These are phyloP conservation scores for Gadus macrocephalus DNA, from an alignment of 2,113 vertebrate species.

Conservation along the genomic window DNA sequence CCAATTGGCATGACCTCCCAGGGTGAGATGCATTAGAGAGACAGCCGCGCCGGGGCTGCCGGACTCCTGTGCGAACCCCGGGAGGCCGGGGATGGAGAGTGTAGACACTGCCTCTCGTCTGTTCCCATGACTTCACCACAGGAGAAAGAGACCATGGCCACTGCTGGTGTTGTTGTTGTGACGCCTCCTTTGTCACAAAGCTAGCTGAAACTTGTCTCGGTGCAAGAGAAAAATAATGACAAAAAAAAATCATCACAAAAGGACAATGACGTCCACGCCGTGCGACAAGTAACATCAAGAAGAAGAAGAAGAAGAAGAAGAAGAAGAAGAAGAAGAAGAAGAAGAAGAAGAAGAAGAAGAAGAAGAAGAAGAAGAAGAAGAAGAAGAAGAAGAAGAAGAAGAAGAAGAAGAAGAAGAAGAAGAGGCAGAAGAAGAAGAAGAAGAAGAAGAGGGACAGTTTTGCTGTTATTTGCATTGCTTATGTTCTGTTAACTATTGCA, in stretches of 20 bases:
- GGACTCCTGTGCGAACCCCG: too few relatives aligned
- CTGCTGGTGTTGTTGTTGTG: neutral
- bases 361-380: neutral
- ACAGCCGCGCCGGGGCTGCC: too few relatives aligned
- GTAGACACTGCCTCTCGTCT: slow-evolving; percentile 35
- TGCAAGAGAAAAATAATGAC: too few relatives aligned
- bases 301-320: too few relatives aligned
- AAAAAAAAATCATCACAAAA: too few relatives aligned
- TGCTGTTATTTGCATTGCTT: neutral
- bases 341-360: neutral
- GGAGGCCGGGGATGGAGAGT: slow-evolving; percentile 14
- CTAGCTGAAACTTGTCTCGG: neutral
- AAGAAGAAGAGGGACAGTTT: neutral
- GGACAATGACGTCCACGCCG: too few relatives aligned
- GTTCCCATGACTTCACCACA: slow-evolving; percentile 59
- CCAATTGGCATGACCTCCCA: neutral
- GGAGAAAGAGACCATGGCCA: neutral
- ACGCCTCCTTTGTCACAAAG: neutral
- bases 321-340: neutral
- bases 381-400: neutral
- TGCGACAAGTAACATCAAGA: too few relatives aligned
- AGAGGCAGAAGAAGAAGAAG: too few relatives aligned
- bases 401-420: neutral
- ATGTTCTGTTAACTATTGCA: too few relatives aligned
- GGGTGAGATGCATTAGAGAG: neutral